Evolutionary conservation across 2,113 vertebrate genomes (phyloP).

Genomic region (Baryphthengus martii): DNA sequence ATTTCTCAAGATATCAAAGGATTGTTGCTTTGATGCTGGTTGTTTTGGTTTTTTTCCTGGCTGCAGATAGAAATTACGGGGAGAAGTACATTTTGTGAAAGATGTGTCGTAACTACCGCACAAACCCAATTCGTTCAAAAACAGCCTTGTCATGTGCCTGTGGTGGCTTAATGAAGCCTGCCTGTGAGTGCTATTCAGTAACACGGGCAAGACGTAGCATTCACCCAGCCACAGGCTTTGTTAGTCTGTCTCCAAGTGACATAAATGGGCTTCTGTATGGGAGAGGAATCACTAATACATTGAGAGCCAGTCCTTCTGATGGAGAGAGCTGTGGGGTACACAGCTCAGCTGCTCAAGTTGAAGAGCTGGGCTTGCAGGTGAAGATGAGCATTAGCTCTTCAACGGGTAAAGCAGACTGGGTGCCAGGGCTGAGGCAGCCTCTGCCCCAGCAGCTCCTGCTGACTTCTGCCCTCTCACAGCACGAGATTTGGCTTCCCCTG

Average conservation of each 20-base stretch:
- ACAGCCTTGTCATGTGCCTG: neutral
- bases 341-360: neutral
- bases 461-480: neutral
- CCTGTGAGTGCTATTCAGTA: neutral
- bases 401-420: fast-evolving
- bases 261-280: neutral
- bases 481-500: neutral
- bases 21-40: neutral
- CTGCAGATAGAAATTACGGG: neutral
- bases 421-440: neutral
- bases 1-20: neutral
- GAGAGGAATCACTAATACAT: neutral
- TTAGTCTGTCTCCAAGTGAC: neutral
- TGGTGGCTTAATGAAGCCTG: conserved; percentile 16
- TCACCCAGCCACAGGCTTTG: neutral
- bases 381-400: neutral
- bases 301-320: neutral
- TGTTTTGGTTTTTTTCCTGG: neutral
- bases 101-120: neutral
- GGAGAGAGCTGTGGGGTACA: neutral
- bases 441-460: neutral
- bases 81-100: neutral
- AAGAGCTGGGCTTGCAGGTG: neutral
- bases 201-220: neutral
- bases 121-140: neutral